Conservation (phyloP, 37 sponge, comb jelly and placozoan species). For the Ephydatia muelleri region DNA sequence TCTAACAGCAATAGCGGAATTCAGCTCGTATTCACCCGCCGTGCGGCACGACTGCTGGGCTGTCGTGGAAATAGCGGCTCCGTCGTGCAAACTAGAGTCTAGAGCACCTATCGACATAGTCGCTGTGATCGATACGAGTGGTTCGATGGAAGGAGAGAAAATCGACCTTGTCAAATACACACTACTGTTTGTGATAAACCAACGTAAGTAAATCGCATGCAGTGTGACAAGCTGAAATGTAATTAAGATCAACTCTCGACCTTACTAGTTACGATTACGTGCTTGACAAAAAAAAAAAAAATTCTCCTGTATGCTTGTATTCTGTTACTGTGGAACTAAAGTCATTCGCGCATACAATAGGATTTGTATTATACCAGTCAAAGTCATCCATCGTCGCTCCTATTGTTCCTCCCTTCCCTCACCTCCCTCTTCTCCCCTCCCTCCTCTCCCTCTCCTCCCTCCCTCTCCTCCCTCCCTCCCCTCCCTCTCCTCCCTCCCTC, state of each 20-base stretch:
- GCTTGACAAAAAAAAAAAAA: too few relatives aligned
- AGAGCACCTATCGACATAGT: constrained; percentile 83
- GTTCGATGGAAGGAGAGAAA: constrained; percentile 84
- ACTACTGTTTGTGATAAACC: constrained; percentile 81
- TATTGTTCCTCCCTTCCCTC: background rate
- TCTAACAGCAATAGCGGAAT: constrained; percentile 36
- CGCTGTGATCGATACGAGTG: constrained; percentile 89
- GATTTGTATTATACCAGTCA: too few relatives aligned
- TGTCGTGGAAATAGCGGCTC: constrained; percentile 64
- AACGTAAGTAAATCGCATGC: too few relatives aligned
- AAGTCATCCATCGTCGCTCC: too few relatives aligned
- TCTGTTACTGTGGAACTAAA: too few relatives aligned
- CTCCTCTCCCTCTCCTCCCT: background rate
- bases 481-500: constrained; percentile 25
- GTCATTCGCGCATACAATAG: too few relatives aligned
- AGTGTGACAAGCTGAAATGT: too few relatives aligned
- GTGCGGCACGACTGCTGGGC: constrained; percentile 71
- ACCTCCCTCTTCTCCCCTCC: background rate
- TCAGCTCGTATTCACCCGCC: constrained; percentile 37
- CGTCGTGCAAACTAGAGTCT: constrained; percentile 67
- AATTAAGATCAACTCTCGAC: too few relatives aligned
- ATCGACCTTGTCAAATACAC: constrained; percentile 83
- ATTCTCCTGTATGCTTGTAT: too few relatives aligned
- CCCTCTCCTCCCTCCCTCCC: background rate
- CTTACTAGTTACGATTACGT: too few relatives aligned